phyloP scores from a whole-genome alignment of 2,888 invertebrate genomes.

The Leptinotarsa haldemani region DNA sequence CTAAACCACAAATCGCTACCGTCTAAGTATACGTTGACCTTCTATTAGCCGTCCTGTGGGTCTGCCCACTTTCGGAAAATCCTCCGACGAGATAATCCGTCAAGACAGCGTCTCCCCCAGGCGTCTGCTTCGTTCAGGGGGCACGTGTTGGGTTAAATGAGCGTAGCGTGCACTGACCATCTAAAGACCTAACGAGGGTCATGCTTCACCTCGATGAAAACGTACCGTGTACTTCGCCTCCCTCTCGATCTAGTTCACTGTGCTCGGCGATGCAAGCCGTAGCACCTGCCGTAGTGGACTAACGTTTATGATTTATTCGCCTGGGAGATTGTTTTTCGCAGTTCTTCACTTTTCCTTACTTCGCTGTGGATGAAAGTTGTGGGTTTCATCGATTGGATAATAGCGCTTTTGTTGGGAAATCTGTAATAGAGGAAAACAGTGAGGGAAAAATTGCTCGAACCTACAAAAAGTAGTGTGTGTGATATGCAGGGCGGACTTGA shows the following conservation, averaged over 20 bases:
- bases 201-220: conserved; percentile 15
- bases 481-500: no score
- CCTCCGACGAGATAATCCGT: conserved; percentile 1
- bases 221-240: background rate
- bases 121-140: background rate
- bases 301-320: background rate
- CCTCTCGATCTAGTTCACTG: conserved; percentile 13
- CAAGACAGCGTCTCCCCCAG: background rate
- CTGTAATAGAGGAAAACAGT: no score
- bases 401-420: no score
- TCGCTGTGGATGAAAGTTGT: no score
- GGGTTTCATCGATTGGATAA: no score
- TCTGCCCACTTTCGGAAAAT: background rate
- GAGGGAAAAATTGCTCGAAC: no score
- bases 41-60: background rate
- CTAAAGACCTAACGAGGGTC: conserved; percentile 36
- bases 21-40: background rate
- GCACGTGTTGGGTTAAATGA: conserved; percentile 20
- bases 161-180: conserved; percentile 36
- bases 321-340: no score
- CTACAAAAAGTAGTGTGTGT: no score
- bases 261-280: background rate
- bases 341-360: no score
- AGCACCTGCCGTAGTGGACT: background rate
- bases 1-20: background rate